Evolutionary conservation across 2,797 vertebrate genomes (phyloP).

Genomic region (Melanotaenia maccullochi): DNA sequence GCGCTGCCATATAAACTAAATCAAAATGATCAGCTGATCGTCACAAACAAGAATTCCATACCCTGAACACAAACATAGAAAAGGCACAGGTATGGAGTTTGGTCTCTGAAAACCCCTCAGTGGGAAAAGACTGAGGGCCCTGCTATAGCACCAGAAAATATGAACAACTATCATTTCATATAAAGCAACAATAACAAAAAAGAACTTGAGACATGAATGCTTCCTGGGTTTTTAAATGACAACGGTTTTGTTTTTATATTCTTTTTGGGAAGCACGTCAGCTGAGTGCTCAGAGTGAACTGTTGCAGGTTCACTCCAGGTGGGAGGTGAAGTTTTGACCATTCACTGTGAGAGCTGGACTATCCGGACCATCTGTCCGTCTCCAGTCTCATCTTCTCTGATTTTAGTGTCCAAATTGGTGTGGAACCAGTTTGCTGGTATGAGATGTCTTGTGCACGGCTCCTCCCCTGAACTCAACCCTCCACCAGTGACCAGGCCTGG

Average conservation of each 20-base stretch:
- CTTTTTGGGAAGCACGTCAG: slow-evolving; percentile 50
- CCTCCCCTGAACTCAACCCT: slow-evolving; percentile 44
- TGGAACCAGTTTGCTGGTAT: slow-evolving; percentile 50
- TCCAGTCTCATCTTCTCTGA: slow-evolving; percentile 33
- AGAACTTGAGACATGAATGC: slow-evolving; percentile 45
- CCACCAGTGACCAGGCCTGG: slow-evolving; percentile 39
- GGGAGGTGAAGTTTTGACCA: slow-evolving; percentile 31
- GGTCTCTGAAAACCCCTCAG: slow-evolving; percentile 71
- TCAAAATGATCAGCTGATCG: slow-evolving; percentile 25
- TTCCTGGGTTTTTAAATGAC: slow-evolving; percentile 63
- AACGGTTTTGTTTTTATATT: slow-evolving; percentile 26
- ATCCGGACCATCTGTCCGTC: slow-evolving; percentile 1
- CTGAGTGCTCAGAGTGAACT: slow-evolving; percentile 66
- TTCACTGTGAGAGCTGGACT: slow-evolving; percentile 31
- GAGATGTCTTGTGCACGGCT: slow-evolving; percentile 47
- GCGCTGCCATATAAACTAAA: slow-evolving; percentile 30
- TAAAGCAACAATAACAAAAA: slow-evolving; percentile 57
- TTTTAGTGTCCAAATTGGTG: slow-evolving; percentile 55
- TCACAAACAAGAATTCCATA: slow-evolving; percentile 57
- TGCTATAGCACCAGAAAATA: slow-evolving; percentile 81
- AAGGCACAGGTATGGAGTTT: slow-evolving; percentile 83
- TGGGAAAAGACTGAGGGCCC: slow-evolving; percentile 65
- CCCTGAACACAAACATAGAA: slow-evolving; percentile 69
- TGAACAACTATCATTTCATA: slow-evolving; percentile 67
- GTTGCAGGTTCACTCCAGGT: slow-evolving; percentile 42